Base-by-base conservation (phyloP, 2,113 vertebrate species). In the Patagioenas fasciata region DNA sequence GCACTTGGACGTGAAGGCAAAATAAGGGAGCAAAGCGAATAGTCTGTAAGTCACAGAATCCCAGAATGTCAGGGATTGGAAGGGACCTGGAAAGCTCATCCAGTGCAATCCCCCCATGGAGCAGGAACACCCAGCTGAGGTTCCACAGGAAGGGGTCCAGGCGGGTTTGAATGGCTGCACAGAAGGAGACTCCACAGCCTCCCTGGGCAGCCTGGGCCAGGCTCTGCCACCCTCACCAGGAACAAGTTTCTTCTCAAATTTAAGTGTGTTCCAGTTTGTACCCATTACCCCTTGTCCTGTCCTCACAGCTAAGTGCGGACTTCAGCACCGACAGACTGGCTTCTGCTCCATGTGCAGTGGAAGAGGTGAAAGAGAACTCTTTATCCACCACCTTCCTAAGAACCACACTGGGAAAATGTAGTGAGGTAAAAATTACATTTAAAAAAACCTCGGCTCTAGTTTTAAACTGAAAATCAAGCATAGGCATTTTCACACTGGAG, bases 261-360 rank as follows among this genome's bases (percentile, higher is more conserved):
- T n/a, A n/a, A n/a, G n/a, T n/a, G n/a, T n/a, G n/a, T n/a, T n/a
- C n/a, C n/a, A n/a, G n/a, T n/a, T n/a, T n/a, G n/a, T n/a, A n/a
- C n/a, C n/a, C n/a, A n/a, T n/a, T n/a, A n/a, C n/a, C n/a, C n/a
- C n/a, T n/a, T n/a, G n/a, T n/a, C n/a, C n/a, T n/a, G n/a, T n/a
- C 48, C 36, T 31, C 50, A 13, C 47, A n/a, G 58, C 28, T 6
- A 15, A 17, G 38, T 4, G 2, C 44, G 16, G 71, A 2, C 20
- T 47, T 29, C 29, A 15, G 26, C 24, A 9, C 29, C 0, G 0
- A 17, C 0, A 28, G 51, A 9, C 51, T 83, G 72, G 24, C 57
- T 78, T 42, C 66, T 72, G 4, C 42, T 21, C 26, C 2, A 38
- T 1, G 12, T 8, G 25, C 3, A 15, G 31, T 62, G 36, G 15